Evolutionary conservation across 2,888 invertebrate species (phyloP), one percentile per base, ranked within the genome.

Genomic region (Spatulosminthurus flaviceps): DNA sequence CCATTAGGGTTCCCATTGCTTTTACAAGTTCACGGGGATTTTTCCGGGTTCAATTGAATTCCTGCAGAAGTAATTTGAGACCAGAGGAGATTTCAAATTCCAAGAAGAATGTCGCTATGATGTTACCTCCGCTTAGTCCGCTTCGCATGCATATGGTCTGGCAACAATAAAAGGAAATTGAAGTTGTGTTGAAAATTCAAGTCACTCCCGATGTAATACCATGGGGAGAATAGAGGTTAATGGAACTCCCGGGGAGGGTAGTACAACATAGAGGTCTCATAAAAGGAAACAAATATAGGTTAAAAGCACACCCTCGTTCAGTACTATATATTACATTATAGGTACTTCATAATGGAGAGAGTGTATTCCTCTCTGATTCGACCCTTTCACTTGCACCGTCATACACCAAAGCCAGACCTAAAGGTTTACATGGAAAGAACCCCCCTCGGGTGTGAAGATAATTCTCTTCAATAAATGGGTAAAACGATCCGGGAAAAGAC

Each of bases 251-350:
- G 16, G 2, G 2, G 51, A 51, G 51, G 51, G 51, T n/a, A 51
- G n/a, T 51, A 2, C 51, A 51, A 51, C 51, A 51, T 2, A 19
- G 51, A 51, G 51, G 51, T 16, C 16, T 51, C 51, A 51, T 51
- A 51, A 51, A 51, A 51, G 51, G n/a, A 51, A 51, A n/a, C n/a
- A 51, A 51, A 51, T 51, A n/a, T 51, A n/a, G 16, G 51, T 51
- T 51, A 51, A 51, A 51, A 51, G 51, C 51, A 13, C 51, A 13
- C 16, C 19, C 51, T 51, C 34, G 9, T 34, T 9, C 16, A 51
- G 16, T 51, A 11, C 5, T 4, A 51, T 51, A 13, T n/a, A 51
- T 19, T 51, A 51, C 9, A 34, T 34, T 7, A 34, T 7, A 34
- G 34, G 34, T 34, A 34, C 34, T 34, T 34, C 5, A 51, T 51